Evolutionary conservation across 2,113 vertebrate genomes (phyloP), one percentile per base, ranked within the genome.

Genomic region (Mionectes macconnelli): DNA sequence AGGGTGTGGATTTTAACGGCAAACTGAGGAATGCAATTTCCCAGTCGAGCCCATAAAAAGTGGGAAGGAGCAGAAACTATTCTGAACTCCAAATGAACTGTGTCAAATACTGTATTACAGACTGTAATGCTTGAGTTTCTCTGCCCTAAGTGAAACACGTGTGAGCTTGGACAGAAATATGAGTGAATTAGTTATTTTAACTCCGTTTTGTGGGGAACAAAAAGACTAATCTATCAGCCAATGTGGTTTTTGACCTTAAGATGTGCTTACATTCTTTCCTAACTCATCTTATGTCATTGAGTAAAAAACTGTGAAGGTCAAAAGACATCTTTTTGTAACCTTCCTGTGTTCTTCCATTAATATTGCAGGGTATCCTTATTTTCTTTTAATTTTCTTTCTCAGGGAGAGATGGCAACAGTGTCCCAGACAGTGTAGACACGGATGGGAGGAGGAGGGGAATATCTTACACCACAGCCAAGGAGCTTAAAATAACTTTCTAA

Each of bases 41-140:
- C 5, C 62, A 88, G 84, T 75, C 95, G 87, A 68, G 37, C 82
- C 91, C 93, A 91, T 97, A 97, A 97, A 97, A 97, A 95, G 90
- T 74, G 80, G 60, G 84, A 93, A 92, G 81, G 92, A 90, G 84
- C 78, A 94, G 73, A 92, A 97, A 93, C 84, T 94, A 42, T 89
- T 93, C 88, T 95, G 96, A 97, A 94, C 95, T 97, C 91, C 47
- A 66, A 84, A 88, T 95, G 97, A 98, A 92, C 96, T 95, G 84
- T 97, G 91, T 94, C 95, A 96, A 94, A 94, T 80, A 92, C 92
- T 69, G 83, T 91, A 89, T 93, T 80, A 40, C 44, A 50, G 53
- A 83, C 72, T 49, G 45, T 81, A 93, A 95, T 87, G 73, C 89
- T 69, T 74, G 50, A 88, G 64, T 52, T 57, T 95, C 85, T 69